Evolutionary conservation across 1,140 invertebrate species (phyloP).

Genomic region (Ctenoplectra terminalis): DNA sequence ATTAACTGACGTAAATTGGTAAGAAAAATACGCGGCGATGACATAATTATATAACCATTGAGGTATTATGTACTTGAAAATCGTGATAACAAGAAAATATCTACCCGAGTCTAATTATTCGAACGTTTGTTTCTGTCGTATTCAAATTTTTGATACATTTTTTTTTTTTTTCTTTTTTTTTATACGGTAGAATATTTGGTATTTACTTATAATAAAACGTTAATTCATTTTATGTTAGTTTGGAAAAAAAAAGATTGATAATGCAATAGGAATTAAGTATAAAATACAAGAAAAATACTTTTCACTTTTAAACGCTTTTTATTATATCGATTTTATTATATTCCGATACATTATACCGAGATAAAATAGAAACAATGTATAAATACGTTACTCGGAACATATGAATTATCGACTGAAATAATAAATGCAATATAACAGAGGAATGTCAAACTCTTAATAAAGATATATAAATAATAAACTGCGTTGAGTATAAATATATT

Average conservation of each 20-base stretch:
- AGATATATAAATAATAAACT: conserved; percentile 1
- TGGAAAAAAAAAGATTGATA: neutral
- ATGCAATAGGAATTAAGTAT: neutral
- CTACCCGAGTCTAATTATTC: too few species aligned
- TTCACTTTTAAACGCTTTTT: neutral
- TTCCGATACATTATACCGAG: neutral
- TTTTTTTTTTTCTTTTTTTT: neutral
- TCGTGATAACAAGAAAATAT: neutral
- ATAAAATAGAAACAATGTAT: neutral
- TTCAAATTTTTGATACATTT: neutral
- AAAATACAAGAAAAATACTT: neutral
- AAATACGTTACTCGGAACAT: neutral
- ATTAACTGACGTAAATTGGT: neutral
- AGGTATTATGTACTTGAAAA: neutral
- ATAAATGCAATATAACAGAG: neutral
- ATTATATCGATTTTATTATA: neutral
- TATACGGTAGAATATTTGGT: neutral
- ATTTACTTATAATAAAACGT: neutral
- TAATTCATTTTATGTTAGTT: neutral
- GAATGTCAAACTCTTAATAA: neutral
- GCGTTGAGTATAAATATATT: neutral
- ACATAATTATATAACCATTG: neutral
- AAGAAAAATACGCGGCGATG: neutral
- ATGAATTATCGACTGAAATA: neutral
- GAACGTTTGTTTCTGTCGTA: too few species aligned